Percentiles rank a stretch among this genome's conserved stretches.
Conservation (phyloP, 2,113 vertebrate species). For the Cygnus atratus region DNA sequence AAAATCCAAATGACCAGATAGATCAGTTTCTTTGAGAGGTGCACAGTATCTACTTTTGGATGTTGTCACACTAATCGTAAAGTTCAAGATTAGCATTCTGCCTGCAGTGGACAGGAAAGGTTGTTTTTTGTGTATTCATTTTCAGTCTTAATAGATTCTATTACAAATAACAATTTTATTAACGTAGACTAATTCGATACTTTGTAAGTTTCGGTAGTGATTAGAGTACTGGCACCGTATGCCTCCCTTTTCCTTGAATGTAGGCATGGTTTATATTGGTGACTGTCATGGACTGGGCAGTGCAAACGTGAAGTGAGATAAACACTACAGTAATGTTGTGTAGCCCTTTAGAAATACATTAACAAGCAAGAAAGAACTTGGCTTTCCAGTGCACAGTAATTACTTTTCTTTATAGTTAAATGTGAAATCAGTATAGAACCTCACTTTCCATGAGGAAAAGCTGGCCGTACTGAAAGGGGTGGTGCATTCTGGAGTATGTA, state of each 20-base stretch:
- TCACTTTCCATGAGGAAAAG: neutral
- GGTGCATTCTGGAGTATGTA: neutral
- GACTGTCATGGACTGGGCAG: neutral
- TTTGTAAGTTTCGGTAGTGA: rapidly evolving
- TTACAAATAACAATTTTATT: rapidly evolving
- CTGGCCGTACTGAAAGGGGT: neutral
- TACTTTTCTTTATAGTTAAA: neutral
- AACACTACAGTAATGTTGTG: neutral
- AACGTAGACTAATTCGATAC: rapidly evolving
- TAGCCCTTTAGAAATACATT: neutral
- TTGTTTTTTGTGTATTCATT: rapidly evolving
- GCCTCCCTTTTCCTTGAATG: neutral
- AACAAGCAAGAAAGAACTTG: neutral
- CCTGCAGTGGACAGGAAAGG: neutral
- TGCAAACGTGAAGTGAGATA: neutral
- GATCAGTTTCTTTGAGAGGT: too few relatives aligned
- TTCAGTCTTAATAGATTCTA: rapidly evolving
- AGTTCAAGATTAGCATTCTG: neutral
- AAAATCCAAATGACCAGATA: neutral
- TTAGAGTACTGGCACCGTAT: neutral
- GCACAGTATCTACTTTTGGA: neutral
- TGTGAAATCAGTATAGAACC: neutral
- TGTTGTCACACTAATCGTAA: neutral
- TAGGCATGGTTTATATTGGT: rapidly evolving
- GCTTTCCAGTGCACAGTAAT: neutral